phyloP scores from a whole-genome alignment of 2,113 vertebrate species.

The Buteo buteo region DNA sequence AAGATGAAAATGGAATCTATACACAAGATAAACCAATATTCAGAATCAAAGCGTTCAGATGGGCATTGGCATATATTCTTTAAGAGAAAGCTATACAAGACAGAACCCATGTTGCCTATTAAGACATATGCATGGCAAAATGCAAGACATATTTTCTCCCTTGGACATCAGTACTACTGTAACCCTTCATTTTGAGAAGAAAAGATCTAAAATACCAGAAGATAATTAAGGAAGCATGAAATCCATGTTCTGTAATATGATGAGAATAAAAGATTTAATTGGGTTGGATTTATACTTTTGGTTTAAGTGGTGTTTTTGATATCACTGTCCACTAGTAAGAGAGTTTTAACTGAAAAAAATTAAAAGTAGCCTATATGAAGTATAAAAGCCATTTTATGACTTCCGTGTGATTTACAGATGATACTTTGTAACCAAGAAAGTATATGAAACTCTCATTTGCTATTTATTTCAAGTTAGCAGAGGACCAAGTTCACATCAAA shows the following conservation, averaged over 20 bases:
- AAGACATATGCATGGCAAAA: background rate
- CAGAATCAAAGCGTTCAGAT: background rate
- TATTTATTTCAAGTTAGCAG: background rate
- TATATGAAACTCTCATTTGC: background rate
- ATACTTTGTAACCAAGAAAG: background rate
- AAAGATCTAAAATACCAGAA: background rate
- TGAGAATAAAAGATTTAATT: background rate
- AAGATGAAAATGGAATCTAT: background rate
- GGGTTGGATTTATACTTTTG: background rate
- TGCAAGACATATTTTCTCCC: background rate
- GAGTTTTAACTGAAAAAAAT: background rate
- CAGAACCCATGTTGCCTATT: background rate
- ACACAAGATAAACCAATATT: background rate
- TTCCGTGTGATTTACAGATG: background rate
- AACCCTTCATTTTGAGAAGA: background rate
- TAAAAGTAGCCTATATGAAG: background rate
- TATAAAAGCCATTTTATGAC: background rate
- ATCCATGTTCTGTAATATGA: background rate
- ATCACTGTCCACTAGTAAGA: background rate
- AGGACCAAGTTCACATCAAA: background rate
- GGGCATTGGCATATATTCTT: background rate
- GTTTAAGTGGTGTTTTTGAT: background rate
- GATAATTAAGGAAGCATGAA: background rate
- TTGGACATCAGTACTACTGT: background rate
- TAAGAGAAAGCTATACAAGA: background rate